Conservation (phyloP, 2,797 vertebrate genomes). For the Melanotaenia trifasciata region DNA sequence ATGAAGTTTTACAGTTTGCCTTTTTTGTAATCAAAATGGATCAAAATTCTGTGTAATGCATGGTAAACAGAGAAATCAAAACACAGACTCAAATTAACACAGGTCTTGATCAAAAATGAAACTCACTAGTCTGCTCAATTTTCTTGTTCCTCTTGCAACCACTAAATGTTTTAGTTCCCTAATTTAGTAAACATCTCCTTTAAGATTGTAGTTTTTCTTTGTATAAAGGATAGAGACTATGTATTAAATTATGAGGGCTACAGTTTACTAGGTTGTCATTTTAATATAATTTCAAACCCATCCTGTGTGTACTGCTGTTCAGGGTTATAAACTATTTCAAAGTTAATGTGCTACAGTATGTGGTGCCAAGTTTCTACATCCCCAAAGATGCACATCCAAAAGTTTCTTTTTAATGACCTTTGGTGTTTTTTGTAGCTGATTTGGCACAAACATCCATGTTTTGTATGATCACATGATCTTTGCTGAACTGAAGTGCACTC, state of each 20-base stretch:
- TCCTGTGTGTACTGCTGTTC: too few species aligned
- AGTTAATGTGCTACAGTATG: neutral
- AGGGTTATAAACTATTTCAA: neutral
- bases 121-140: neutral
- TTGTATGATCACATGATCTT: neutral
- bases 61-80: neutral
- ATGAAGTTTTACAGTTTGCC: neutral
- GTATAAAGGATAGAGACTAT: neutral
- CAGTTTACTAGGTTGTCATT: too few species aligned
- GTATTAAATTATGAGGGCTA: neutral
- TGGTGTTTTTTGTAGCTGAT: slow-evolving; percentile 5
- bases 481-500: slow-evolving; percentile 11
- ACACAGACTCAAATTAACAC: too few species aligned
- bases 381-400: neutral
- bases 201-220: neutral
- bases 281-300: too few species aligned
- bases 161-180: neutral
- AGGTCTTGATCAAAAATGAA: neutral
- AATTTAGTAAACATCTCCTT: neutral
- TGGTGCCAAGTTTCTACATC: neutral
- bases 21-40: neutral
- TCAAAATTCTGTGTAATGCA: neutral
- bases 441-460: neutral
- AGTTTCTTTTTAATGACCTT: neutral
- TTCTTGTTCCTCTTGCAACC: neutral